These are phyloP conservation scores for Artemia sp. DNA, from an alignment of 2,888 invertebrate genomes.

Conservation along the genomic window DNA sequence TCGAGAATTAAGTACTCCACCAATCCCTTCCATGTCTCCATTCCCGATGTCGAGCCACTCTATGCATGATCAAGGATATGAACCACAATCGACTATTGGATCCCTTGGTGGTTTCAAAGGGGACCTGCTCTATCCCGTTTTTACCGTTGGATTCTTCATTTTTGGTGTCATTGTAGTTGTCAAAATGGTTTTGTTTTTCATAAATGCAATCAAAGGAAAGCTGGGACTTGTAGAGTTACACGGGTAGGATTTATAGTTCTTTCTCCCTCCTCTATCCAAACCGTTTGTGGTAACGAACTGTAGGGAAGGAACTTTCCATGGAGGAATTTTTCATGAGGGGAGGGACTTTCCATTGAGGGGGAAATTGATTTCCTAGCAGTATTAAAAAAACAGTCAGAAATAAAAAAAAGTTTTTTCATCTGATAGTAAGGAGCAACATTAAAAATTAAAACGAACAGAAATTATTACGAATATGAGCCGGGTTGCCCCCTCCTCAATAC, in stretches of 20 bases:
- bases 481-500: too few species aligned
- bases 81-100: conserved; percentile 20
- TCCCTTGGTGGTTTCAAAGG: conserved; percentile 21
- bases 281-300: too few species aligned
- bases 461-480: too few species aligned
- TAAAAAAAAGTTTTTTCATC: too few species aligned
- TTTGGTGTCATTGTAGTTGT: conserved; percentile 21
- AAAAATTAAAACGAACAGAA: too few species aligned
- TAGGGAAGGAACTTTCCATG: not conserved
- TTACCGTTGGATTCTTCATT: conserved; percentile 22
- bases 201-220: conserved; percentile 17
- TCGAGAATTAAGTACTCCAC: too few species aligned
- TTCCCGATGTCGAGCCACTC: too few species aligned
- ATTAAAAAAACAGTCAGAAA: too few species aligned
- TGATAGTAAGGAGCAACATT: too few species aligned
- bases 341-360: not conserved
- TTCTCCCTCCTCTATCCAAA: too few species aligned
- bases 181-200: conserved; percentile 16
- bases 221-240: conserved; percentile 7
- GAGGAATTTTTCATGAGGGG: not conserved
- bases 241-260: not conserved
- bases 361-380: too few species aligned
- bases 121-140: conserved; percentile 21
- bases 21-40: too few species aligned
- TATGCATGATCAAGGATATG: conserved; percentile 6